Conservation (phyloP, 1,140 invertebrate species). For the Atta colombica region DNA sequence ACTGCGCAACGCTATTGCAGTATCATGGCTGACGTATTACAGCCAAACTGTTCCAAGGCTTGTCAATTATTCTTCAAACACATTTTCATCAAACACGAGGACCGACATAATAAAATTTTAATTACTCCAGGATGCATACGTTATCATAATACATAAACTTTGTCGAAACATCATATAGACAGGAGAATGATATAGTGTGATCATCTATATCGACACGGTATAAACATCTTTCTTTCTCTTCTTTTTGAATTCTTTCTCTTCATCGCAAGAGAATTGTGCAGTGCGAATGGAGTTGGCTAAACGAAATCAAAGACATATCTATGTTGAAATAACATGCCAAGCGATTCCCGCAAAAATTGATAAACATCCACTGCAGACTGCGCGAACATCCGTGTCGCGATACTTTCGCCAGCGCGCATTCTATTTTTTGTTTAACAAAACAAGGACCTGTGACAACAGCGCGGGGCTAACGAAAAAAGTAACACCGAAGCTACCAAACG, state of each 20-base stretch:
- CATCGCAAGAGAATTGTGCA: not conserved
- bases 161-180: constrained; percentile 1
- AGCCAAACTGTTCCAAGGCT: constrained; percentile 37
- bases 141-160: constrained; percentile 53
- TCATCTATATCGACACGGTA: constrained; percentile 15
- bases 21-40: constrained; percentile 36
- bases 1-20: not conserved
- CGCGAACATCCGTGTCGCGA: constrained; percentile 66
- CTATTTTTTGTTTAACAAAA: constrained; percentile 56
- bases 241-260: not conserved
- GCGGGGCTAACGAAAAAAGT: constrained; percentile 52
- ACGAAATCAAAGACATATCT: constrained; percentile 35
- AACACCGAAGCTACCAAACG: constrained; percentile 50
- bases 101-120: constrained; percentile 48
- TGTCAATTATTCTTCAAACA: constrained; percentile 62
- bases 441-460: not conserved
- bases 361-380: constrained; percentile 61
- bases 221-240: not conserved
- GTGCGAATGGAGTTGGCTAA: not conserved
- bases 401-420: not conserved
- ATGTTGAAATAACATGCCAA: constrained; percentile 35
- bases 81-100: constrained; percentile 53
- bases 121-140: not conserved
- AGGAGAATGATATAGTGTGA: constrained; percentile 24
- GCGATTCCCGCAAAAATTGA: constrained; percentile 58